phyloP scores from a whole-genome alignment of 2,888 invertebrate species.

The Heterodera filipjevi region DNA sequence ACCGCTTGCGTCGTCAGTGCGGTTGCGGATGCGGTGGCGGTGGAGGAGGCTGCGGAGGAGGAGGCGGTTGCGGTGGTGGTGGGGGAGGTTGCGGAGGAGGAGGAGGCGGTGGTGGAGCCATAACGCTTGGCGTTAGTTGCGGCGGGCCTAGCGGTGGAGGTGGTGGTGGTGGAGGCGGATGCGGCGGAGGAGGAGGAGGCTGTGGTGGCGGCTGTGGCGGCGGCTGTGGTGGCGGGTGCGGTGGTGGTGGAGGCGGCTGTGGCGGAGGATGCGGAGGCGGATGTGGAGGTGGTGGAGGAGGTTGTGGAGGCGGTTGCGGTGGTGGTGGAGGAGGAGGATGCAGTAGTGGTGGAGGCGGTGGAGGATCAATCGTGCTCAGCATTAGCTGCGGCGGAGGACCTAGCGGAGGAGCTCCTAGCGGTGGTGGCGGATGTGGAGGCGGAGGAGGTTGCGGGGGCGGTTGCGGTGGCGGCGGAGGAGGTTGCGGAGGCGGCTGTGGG shows the following conservation, averaged over 20 bases:
- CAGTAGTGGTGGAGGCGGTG: background rate
- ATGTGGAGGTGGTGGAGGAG: background rate
- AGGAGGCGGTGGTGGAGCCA: slow-evolving; percentile 1
- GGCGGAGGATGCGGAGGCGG: background rate
- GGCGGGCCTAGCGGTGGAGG: slow-evolving; percentile 1
- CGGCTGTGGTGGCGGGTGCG: background rate
- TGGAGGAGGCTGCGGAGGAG: background rate
- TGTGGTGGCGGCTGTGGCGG: background rate
- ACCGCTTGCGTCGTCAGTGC: slow-evolving; percentile 8
- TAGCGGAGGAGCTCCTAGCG: background rate
- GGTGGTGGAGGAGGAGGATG: background rate
- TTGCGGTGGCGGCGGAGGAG: background rate
- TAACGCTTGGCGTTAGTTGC: slow-evolving; percentile 4
- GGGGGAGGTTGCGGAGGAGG: background rate
- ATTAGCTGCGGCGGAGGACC: background rate
- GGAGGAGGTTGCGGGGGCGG: slow-evolving; percentile 4
- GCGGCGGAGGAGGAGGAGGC: background rate
- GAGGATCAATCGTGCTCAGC: slow-evolving; percentile 5
- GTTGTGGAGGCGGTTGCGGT: background rate
- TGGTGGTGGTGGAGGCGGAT: background rate
- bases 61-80: background rate
- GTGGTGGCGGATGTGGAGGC: background rate
- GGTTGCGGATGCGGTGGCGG: background rate
- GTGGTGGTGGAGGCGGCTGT: background rate
- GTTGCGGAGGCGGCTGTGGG: background rate